These are phyloP conservation scores for Malacosoma neustria DNA, from an alignment of 2,888 invertebrate species.

Conservation along the genomic window DNA sequence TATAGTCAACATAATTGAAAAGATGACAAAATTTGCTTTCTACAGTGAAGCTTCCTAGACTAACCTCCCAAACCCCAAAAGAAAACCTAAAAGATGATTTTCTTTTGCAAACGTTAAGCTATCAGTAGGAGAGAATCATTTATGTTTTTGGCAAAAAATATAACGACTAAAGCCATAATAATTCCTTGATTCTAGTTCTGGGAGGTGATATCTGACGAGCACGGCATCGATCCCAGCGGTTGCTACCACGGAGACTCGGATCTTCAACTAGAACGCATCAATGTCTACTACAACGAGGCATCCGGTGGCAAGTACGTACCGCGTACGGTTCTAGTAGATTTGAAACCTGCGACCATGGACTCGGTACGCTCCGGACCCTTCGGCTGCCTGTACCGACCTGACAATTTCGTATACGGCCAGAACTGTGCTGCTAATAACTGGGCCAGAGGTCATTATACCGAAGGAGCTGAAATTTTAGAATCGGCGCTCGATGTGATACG, in stretches of 20 bases:
- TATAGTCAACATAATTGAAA: too few species aligned
- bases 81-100: too few species aligned
- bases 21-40: too few species aligned
- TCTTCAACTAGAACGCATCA: slow-evolving; percentile 83
- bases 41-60: too few species aligned
- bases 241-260: slow-evolving; percentile 81
- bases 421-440: slow-evolving; percentile 64
- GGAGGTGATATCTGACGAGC: slow-evolving; percentile 87
- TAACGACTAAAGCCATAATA: too few species aligned
- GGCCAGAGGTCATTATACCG: slow-evolving; percentile 89
- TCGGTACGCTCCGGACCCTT: slow-evolving; percentile 89
- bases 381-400: slow-evolving; percentile 89
- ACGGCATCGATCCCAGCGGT: slow-evolving; percentile 83
- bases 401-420: slow-evolving; percentile 89
- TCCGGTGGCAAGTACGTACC: slow-evolving; percentile 65
- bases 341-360: slow-evolving; percentile 80
- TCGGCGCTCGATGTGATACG: slow-evolving; percentile 87
- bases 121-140: too few species aligned
- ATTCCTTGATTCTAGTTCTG: slow-evolving; percentile 77
- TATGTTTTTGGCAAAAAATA: too few species aligned
- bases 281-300: slow-evolving; percentile 86
- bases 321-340: slow-evolving; percentile 53
- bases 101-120: too few species aligned
- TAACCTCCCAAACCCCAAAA: too few species aligned
- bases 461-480: slow-evolving; percentile 91